phyloP scores from a whole-genome alignment of 2,797 vertebrate species.

The Micropoecilia bifurca region DNA sequence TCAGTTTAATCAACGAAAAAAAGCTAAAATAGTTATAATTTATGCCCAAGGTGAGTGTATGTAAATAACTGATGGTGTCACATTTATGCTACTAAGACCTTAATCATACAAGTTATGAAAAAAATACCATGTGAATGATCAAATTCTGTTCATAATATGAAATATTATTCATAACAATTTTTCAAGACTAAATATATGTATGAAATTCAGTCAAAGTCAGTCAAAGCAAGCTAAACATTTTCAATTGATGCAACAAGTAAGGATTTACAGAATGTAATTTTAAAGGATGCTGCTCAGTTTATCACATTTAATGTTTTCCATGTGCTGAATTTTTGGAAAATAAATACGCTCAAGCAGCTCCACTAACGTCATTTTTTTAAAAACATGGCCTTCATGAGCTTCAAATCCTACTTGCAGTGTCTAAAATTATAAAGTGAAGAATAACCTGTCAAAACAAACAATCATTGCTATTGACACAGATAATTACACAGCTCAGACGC shows the following conservation, averaged over 20 bases:
- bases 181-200: not conserved
- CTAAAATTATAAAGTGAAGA: conserved; percentile 70
- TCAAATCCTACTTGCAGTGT: conserved; percentile 50
- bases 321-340: not conserved
- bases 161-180: not conserved
- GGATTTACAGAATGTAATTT: not conserved
- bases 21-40: not conserved
- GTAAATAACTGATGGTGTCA: not conserved
- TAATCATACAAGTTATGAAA: not conserved
- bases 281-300: not conserved
- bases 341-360: not conserved
- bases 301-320: not conserved
- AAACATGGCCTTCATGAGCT: not conserved
- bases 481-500: conserved; percentile 81
- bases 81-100: not conserved
- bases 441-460: conserved; percentile 71
- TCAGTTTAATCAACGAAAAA: not conserved
- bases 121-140: not conserved
- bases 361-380: not conserved
- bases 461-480: conserved; percentile 77
- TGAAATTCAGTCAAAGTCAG: not conserved
- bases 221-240: not conserved
- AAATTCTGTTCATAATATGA: not conserved
- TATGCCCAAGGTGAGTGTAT: not conserved
- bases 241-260: not conserved